These are phyloP conservation scores for Heliconius sara DNA, from an alignment of 2,888 invertebrate genomes.

Conservation along the genomic window DNA sequence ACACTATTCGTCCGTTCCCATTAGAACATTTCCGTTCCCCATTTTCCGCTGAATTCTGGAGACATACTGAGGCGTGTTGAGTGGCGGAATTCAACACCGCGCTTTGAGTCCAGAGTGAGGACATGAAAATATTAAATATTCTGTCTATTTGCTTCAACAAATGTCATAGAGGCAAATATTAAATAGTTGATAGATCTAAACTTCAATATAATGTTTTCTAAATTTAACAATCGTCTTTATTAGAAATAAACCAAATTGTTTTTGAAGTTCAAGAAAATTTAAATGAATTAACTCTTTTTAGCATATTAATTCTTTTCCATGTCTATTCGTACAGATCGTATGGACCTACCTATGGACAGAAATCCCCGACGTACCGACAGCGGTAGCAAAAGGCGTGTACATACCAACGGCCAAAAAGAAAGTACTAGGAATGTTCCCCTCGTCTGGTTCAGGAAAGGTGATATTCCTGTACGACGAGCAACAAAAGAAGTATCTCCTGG, in stretches of 20 bases:
- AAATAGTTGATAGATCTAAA: too few species aligned
- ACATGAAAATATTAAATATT: too few species aligned
- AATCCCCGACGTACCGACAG: slow-evolving; percentile 86
- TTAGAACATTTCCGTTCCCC: too few species aligned
- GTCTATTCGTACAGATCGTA: slow-evolving; percentile 81
- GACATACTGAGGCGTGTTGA: too few species aligned
- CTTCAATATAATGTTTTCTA: background rate
- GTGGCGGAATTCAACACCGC: too few species aligned
- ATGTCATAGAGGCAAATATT: too few species aligned
- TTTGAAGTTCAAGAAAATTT: background rate
- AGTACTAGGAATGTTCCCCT: slow-evolving; percentile 86
- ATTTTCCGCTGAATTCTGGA: too few species aligned
- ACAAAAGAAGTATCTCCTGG: slow-evolving; percentile 73
- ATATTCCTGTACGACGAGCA: slow-evolving; percentile 78
- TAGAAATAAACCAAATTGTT: background rate
- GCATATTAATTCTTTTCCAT: background rate
- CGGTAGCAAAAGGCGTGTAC: slow-evolving; percentile 88
- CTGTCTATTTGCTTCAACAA: too few species aligned
- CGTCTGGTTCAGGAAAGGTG: slow-evolving; percentile 85
- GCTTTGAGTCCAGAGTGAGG: too few species aligned
- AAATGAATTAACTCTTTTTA: background rate
- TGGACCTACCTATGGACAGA: slow-evolving; percentile 92
- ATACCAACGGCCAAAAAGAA: slow-evolving; percentile 85
- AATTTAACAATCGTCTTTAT: background rate
- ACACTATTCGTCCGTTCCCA: too few species aligned